A percentile compares a stretch with the other conserved stretches of the same genome.
These are phyloP conservation scores for Battus philenor DNA, from an alignment of 1,140 invertebrate genomes.

Conservation along the genomic window DNA sequence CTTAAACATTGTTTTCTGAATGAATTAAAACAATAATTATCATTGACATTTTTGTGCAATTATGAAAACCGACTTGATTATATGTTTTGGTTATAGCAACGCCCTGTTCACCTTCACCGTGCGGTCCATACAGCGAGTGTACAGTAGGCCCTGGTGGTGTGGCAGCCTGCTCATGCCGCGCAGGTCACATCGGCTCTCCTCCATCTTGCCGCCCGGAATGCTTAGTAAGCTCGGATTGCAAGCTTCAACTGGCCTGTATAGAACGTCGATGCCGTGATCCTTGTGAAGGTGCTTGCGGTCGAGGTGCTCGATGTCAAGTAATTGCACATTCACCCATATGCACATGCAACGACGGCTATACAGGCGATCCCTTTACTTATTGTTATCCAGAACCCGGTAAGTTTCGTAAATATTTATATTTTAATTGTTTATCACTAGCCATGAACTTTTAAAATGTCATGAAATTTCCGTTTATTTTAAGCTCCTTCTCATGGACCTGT, in stretches of 20 bases:
- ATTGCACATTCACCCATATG: conserved; percentile 90
- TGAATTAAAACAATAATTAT: too few relatives aligned
- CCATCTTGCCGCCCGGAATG: conserved; percentile 83
- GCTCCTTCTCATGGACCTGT: conserved; percentile 32
- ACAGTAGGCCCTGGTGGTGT: conserved; percentile 78
- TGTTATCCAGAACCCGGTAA: conserved; percentile 79
- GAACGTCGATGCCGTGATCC: conserved; percentile 80
- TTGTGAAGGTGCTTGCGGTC: conserved; percentile 85
- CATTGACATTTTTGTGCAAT: too few relatives aligned
- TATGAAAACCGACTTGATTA: conserved; percentile 6
- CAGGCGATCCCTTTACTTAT: conserved; percentile 87
- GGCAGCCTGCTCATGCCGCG: conserved; percentile 82
- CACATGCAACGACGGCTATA: conserved; percentile 84
- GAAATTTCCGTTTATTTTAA: conserved; percentile 25
- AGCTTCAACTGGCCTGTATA: conserved; percentile 79
- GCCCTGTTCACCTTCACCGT: conserved; percentile 80
- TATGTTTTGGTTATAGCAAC: conserved; percentile 28
- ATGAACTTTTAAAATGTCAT: neutral
- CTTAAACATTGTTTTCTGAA: too few relatives aligned
- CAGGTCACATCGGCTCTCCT: conserved; percentile 84
- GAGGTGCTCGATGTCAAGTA: conserved; percentile 87
- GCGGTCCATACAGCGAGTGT: conserved; percentile 85
- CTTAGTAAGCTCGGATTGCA: conserved; percentile 82
- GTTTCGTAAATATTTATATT: conserved; percentile 3
- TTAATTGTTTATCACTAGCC: conserved; percentile 10